Percentiles rank a stretch among this genome's conserved stretches.
Conservation (phyloP, 1,140 invertebrate species). For the Nymphalis io region DNA sequence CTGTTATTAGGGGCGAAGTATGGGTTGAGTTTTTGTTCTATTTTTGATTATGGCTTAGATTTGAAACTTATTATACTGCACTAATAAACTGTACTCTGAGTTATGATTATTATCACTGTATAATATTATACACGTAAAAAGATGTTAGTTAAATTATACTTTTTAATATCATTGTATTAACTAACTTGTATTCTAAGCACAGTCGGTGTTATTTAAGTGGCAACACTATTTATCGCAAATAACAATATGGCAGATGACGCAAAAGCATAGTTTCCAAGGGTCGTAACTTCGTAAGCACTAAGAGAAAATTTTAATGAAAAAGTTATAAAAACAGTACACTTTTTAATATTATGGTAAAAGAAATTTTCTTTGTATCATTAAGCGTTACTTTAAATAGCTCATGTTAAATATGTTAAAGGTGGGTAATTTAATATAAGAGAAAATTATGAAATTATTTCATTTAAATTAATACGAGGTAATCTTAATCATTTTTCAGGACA, state of each 20-base stretch:
- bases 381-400: constrained; percentile 38
- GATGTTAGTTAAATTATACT: too few species aligned
- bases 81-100: too few species aligned
- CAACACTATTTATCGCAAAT: constrained; percentile 23
- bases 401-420: constrained; percentile 68
- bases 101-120: too few species aligned
- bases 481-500: constrained; percentile 77
- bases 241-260: constrained; percentile 28
- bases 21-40: too few species aligned
- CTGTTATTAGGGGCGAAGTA: too few species aligned
- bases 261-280: constrained; percentile 22
- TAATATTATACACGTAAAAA: too few species aligned
- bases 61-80: too few species aligned
- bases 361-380: constrained; percentile 39
- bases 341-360: constrained; percentile 44
- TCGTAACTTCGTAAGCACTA: constrained; percentile 6
- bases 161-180: too few species aligned
- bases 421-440: constrained; percentile 32
- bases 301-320: constrained; percentile 22
- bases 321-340: constrained; percentile 4
- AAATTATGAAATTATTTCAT: background rate
- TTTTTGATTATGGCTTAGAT: too few species aligned
- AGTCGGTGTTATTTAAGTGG: background rate
- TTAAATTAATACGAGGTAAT: background rate
- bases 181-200: too few species aligned